A percentile compares a stretch with the other conserved stretches of the same genome.
Evolutionary conservation across 2,888 invertebrate genomes (phyloP).

Genomic region (Empis livida): DNA sequence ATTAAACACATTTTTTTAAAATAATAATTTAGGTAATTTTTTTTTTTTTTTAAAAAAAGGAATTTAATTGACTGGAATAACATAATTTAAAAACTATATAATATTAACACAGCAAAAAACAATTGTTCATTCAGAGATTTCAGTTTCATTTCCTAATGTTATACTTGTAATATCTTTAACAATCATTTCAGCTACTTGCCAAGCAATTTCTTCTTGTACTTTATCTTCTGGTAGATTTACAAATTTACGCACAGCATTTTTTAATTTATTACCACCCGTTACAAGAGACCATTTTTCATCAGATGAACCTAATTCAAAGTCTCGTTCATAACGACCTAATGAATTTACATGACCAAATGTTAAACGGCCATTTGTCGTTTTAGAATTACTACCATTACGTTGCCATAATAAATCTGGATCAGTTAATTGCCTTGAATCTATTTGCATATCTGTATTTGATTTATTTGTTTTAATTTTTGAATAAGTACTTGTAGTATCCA

Average conservation of each 20-base stretch:
- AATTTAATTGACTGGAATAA: too few relatives aligned
- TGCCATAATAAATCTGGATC: slow-evolving; percentile 86
- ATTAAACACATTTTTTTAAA: too few relatives aligned
- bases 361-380: slow-evolving; percentile 40
- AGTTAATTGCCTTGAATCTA: slow-evolving; percentile 68
- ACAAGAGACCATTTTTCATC: slow-evolving; percentile 28
- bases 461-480: slow-evolving; percentile 9
- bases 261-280: slow-evolving; percentile 30
- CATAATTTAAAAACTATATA: too few relatives aligned
- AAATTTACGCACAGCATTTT: slow-evolving; percentile 58
- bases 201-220: slow-evolving; percentile 90
- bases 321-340: slow-evolving; percentile 82
- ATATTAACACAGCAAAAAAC: too few relatives aligned
- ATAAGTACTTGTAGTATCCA: slow-evolving; percentile 39
- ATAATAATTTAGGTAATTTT: too few relatives aligned
- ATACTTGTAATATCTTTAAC: slow-evolving; percentile 86
- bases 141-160: slow-evolving; percentile 45
- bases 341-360: slow-evolving; percentile 78
- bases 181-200: slow-evolving; percentile 96
- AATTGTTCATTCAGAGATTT: too few relatives aligned
- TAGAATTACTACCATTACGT: slow-evolving; percentile 37
- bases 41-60: too few relatives aligned
- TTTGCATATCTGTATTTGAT: slow-evolving; percentile 50
- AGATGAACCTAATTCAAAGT: slow-evolving; percentile 66
- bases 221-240: slow-evolving; percentile 75